phyloP scores from a whole-genome alignment of 2,797 vertebrate genomes.

The Galagoides demidoff region DNA sequence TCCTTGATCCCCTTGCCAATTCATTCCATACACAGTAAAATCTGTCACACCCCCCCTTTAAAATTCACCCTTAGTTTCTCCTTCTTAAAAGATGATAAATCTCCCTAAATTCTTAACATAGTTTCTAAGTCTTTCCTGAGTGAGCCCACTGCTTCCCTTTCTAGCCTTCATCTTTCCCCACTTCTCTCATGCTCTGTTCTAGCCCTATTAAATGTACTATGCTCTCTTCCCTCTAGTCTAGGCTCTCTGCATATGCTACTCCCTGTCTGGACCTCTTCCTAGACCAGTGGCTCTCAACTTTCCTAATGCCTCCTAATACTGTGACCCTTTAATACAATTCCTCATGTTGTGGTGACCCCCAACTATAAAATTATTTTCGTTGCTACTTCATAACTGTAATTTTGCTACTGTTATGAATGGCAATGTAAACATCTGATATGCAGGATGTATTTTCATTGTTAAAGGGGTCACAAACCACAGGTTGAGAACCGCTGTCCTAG shows the following conservation, averaged over 20 bases:
- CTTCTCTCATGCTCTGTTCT: background rate
- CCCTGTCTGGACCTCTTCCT: background rate
- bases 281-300: background rate
- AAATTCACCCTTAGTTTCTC: background rate
- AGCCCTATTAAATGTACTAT: background rate
- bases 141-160: background rate
- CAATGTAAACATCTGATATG: too few relatives aligned
- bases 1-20: background rate
- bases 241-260: background rate
- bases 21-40: background rate
- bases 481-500: too few relatives aligned
- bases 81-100: background rate
- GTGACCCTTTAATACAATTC: too few relatives aligned
- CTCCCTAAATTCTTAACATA: background rate
- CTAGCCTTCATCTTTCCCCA: background rate
- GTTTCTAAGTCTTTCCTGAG: background rate
- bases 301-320: too few relatives aligned
- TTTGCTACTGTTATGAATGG: too few relatives aligned
- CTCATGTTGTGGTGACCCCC: too few relatives aligned
- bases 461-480: too few relatives aligned
- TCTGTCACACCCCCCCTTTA: background rate
- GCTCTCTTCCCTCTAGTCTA: background rate
- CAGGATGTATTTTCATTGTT: too few relatives aligned
- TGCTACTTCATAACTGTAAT: too few relatives aligned
- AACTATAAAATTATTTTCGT: too few relatives aligned